A percentile compares a stretch with the other conserved stretches of the same genome.
Conservation (phyloP, 2,113 vertebrate genomes). For the Centropus bengalensis region DNA sequence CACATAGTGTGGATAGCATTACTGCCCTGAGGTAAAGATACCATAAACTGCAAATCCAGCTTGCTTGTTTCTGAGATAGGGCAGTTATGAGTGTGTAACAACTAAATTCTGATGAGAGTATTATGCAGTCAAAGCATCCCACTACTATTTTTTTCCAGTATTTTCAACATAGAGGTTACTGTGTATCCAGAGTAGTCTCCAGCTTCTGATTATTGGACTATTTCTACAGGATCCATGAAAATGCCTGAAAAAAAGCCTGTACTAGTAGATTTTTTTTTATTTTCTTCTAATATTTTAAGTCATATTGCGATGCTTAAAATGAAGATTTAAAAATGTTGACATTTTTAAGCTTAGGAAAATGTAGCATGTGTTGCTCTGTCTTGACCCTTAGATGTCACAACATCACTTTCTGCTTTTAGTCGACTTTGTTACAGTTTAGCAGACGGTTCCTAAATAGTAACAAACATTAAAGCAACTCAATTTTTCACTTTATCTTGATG, state of each 20-base stretch:
- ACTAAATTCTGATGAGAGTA: neutral
- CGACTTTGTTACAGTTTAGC: neutral
- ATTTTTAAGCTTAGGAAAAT: neutral
- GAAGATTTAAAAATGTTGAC: neutral
- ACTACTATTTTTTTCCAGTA: neutral
- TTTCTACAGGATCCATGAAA: neutral
- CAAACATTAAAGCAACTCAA: neutral
- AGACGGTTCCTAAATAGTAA: neutral
- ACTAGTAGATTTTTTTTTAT: neutral
- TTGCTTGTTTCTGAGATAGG: neutral
- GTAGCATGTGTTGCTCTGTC: neutral
- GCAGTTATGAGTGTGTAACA: neutral
- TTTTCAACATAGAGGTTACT: neutral
- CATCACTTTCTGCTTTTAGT: neutral
- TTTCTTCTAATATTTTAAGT: no score
- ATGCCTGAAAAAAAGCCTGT: neutral
- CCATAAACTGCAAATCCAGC: neutral
- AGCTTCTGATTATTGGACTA: neutral
- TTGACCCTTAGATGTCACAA: slow-evolving; percentile 13
- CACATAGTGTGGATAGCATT: neutral
- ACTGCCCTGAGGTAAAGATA: neutral
- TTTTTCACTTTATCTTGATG: neutral
- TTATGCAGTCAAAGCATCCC: neutral
- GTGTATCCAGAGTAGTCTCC: neutral
- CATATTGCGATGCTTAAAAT: neutral